Conservation (phyloP, 2,888 invertebrate species). For the Synergus laeviventris region DNA sequence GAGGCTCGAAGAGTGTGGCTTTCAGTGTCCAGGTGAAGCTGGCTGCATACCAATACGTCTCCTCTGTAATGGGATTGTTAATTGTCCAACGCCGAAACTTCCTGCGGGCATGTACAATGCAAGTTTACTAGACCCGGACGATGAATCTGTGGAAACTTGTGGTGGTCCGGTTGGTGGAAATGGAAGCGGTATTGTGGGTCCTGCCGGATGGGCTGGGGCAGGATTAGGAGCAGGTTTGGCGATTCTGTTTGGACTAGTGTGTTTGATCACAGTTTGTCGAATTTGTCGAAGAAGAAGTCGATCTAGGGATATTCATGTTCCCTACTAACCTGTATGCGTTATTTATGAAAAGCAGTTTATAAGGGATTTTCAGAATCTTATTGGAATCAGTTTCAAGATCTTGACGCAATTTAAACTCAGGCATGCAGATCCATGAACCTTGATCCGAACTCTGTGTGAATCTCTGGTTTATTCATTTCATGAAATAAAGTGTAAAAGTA, state of each 20-base stretch:
- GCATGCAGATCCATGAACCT: too few relatives aligned
- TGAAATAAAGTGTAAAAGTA: too few relatives aligned
- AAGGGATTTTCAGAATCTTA: background rate
- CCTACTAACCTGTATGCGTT: conserved; percentile 76
- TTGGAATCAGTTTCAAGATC: background rate
- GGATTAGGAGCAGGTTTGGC: conserved; percentile 81
- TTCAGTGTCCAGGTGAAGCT: conserved; percentile 90
- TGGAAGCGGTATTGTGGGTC: conserved; percentile 76
- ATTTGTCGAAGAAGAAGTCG: conserved; percentile 80
- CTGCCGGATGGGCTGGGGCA: conserved; percentile 80
- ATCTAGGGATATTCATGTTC: conserved; percentile 80
- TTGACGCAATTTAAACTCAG: too few relatives aligned
- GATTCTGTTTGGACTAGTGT: conserved; percentile 78
- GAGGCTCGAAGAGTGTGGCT: conserved; percentile 87
- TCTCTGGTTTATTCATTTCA: too few relatives aligned
- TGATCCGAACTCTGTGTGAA: too few relatives aligned
- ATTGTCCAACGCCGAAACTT: conserved; percentile 84
- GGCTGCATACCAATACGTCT: conserved; percentile 90
- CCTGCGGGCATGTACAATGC: conserved; percentile 47
- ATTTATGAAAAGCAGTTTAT: background rate
- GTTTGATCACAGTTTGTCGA: conserved; percentile 80
- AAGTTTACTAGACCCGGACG: conserved; percentile 79
- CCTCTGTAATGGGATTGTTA: conserved; percentile 91
- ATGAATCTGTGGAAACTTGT: conserved; percentile 88
- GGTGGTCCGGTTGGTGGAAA: conserved; percentile 77